Conservation (phyloP, 2,113 vertebrate genomes). For the Corapipo altera region DNA sequence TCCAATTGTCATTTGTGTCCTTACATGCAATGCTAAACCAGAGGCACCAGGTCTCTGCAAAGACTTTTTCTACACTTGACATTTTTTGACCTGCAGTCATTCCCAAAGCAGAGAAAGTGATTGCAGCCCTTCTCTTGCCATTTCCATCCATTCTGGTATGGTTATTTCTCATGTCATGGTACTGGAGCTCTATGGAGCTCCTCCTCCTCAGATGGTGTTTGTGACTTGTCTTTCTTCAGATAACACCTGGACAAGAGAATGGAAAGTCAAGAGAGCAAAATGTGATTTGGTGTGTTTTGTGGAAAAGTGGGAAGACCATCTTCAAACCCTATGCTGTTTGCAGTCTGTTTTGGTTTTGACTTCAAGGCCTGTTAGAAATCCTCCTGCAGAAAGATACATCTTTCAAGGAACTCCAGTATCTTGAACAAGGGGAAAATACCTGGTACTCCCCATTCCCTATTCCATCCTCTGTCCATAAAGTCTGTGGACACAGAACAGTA, state of each 20-base stretch:
- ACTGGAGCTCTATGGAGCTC: not conserved
- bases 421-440: not conserved
- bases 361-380: constrained; percentile 70
- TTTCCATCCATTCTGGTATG: not conserved
- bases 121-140: not conserved
- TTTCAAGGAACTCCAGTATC: constrained; percentile 28
- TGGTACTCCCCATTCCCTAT: not conserved
- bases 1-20: not conserved
- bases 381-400: constrained; percentile 41
- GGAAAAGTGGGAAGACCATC: not conserved
- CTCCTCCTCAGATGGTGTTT: not conserved
- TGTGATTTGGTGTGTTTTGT: not conserved
- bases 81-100: not conserved
- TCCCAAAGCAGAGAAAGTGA: not conserved
- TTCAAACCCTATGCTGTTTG: constrained; percentile 7
- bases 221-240: not conserved
- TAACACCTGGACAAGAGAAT: not conserved
- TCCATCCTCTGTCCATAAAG: not conserved
- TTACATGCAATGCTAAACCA: not conserved
- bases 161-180: not conserved
- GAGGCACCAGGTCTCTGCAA: not conserved
- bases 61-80: not conserved
- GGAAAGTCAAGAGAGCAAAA: not conserved
- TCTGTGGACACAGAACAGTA: not conserved
- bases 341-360: constrained; percentile 57